phyloP scores from a whole-genome alignment of 2,113 vertebrate species.

The Thalassarche chlororhynchos region DNA sequence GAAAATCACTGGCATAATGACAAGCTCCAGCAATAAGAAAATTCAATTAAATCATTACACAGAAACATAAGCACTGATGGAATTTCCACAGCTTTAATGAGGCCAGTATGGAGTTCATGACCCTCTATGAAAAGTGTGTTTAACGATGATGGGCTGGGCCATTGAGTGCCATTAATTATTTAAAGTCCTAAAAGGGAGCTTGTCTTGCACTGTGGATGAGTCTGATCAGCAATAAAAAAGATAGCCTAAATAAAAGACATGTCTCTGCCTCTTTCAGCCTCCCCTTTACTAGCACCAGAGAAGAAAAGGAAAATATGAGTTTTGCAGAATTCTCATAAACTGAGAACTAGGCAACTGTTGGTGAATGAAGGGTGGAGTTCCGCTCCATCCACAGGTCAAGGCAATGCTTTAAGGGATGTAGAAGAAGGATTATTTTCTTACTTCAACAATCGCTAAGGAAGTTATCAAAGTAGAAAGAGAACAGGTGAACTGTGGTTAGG shows the following conservation, averaged over 20 bases:
- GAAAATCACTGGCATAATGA: constrained; percentile 28
- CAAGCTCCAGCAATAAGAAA: constrained; percentile 24
- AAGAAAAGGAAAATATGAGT: not conserved
- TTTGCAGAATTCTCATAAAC: not conserved
- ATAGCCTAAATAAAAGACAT: not conserved
- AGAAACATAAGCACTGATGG: constrained; percentile 35
- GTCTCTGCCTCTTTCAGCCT: not conserved
- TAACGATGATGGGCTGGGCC: not conserved
- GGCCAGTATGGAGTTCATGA: not conserved
- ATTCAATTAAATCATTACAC: constrained; percentile 58
- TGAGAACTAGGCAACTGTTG: not conserved
- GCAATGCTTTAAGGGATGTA: not conserved
- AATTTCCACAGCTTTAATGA: constrained; percentile 55
- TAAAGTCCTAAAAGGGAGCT: not conserved
- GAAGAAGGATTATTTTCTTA: not conserved
- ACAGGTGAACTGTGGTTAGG: not conserved
- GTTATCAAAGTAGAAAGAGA: not conserved
- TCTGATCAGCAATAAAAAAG: not conserved
- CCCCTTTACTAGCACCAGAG: not conserved
- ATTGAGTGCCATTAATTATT: not conserved
- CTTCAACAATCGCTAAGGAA: not conserved
- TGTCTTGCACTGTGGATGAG: not conserved
- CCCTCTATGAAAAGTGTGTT: not conserved
- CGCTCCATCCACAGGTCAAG: not conserved
- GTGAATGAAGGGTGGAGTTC: not conserved